Base-by-base conservation (phyloP, 1,140 invertebrate genomes). In the Leptonema lineaticorne region DNA sequence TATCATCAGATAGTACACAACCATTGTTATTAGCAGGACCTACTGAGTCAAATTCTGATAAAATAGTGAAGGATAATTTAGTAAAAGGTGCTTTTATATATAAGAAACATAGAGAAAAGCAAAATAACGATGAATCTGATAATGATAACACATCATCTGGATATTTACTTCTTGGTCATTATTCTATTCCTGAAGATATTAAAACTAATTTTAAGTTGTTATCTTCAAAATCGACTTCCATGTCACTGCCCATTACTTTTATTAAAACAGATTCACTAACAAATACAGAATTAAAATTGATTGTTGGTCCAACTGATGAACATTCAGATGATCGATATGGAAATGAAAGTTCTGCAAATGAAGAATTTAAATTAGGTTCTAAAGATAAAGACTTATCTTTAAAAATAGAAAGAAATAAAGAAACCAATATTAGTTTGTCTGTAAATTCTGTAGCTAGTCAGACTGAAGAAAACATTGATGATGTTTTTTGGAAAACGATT, bases 21-120 rank as follows among this genome's bases (percentile, higher is more conserved):
- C 85, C 86, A 0, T 78, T 90, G 22, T 78, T 92, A 7, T 74
- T 93, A 0, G 90, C 90, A 75, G 91, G 91, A 0, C 90, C 90
- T 7, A 71, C 78, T 71, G 50, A 75, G 64, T 26, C 7, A 11
- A 24, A n/a, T 7, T 71, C 78, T 72, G 48, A 75, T 63, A 63
- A 76, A 70, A 59, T 77, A 16, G 71, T 77, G 29, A 69, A 76
- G 0, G 72, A 78, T 1, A 75, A 80, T 0, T 75, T 79, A 26
- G 64, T 75, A 59, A 27, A 74, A 14, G 24, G 26, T 22, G 20
- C 8, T n/a, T 28, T 28, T 41, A 57, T 5, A 26, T 69, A 77
- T 53, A 77, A 76, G 26, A 74, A 78, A 37, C 76, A 76, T 18
- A 66, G 50, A 37, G 79, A 82, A 48, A 78, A 82, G 45, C 81